These are phyloP conservation scores for Eclectus roratus DNA, from an alignment of 2,113 vertebrate genomes.

Conservation along the genomic window DNA sequence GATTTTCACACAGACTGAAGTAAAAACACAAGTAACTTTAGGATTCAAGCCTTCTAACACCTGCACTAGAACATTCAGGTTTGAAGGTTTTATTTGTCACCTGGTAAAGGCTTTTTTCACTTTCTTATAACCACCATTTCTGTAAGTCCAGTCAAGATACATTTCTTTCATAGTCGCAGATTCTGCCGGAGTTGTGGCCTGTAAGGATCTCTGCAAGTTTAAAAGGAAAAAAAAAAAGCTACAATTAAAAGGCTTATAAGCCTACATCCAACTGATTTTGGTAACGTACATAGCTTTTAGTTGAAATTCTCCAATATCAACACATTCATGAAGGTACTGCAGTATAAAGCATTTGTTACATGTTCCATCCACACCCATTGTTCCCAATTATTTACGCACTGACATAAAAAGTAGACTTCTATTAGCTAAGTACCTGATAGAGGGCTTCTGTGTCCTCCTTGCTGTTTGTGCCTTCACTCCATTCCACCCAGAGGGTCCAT, in stretches of 20 bases:
- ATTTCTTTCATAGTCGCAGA: conserved; percentile 85
- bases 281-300: not conserved
- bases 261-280: not conserved
- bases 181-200: conserved; percentile 70
- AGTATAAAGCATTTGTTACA: not conserved
- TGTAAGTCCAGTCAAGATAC: conserved; percentile 91
- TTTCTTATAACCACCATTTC: conserved; percentile 85
- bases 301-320: not conserved
- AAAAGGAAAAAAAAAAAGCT: not conserved
- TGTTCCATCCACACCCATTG: not conserved
- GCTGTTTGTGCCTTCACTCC: conserved; percentile 78
- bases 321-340: not conserved
- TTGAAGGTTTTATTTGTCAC: conserved; percentile 62
- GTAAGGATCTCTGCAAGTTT: conserved; percentile 80
- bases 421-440: conserved; percentile 81
- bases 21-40: not conserved
- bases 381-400: not conserved
- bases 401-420: not conserved
- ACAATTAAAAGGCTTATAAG: not conserved
- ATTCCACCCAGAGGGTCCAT: conserved; percentile 87
- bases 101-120: conserved; percentile 86
- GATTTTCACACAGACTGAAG: conserved; percentile 86
- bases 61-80: not conserved
- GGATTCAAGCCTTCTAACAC: not conserved
- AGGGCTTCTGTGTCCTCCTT: conserved; percentile 81